Evolutionary conservation across 23 tunicate species (phyloP), one percentile per base, ranked within the genome.

Genomic region (Ascidia mentula): DNA sequence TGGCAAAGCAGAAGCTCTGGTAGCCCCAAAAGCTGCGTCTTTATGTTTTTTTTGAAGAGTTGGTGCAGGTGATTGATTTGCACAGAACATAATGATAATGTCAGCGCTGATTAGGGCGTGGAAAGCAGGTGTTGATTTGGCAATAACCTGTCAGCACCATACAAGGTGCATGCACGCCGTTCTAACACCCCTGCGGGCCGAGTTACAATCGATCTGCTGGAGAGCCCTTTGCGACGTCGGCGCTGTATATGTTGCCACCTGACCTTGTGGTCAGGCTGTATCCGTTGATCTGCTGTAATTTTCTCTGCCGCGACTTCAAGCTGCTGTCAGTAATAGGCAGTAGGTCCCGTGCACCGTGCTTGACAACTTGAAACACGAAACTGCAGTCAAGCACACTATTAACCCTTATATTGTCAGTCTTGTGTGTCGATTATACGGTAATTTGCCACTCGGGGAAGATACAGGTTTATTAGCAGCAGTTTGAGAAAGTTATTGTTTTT

Each of bases 391-490:
- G 65, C 1, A 28, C 65, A 53, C 28, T 3, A 20, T 53, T 5
- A 53, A 53, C 7, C 65, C 65, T 9, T 3, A 53, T 28, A 53
- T 9, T 28, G 65, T 6, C 65, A 3, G 65, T 28, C 1, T 53
- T 9, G 24, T 9, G 22, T 53, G 22, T 6, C 7, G 12, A 26
- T n/a, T 6, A 9, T 28, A 6, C 65, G 24, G 65, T 53, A 53
- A 53, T 53, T 53, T 53, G 22, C 65, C 65, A 53, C 65, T 20
- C n/a, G n/a, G n/a, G n/a, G n/a, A n/a, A n/a, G n/a, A n/a, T n/a
- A n/a, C n/a, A n/a, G n/a, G n/a, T n/a, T n/a, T n/a, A n/a, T n/a
- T n/a, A n/a, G n/a, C n/a, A n/a, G n/a, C n/a, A n/a, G n/a, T n/a
- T n/a, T n/a, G n/a, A n/a, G n/a, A n/a, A n/a, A n/a, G n/a, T n/a